phyloP scores from a whole-genome alignment of 1,140 invertebrate genomes.

The Sogatella furcifera region DNA sequence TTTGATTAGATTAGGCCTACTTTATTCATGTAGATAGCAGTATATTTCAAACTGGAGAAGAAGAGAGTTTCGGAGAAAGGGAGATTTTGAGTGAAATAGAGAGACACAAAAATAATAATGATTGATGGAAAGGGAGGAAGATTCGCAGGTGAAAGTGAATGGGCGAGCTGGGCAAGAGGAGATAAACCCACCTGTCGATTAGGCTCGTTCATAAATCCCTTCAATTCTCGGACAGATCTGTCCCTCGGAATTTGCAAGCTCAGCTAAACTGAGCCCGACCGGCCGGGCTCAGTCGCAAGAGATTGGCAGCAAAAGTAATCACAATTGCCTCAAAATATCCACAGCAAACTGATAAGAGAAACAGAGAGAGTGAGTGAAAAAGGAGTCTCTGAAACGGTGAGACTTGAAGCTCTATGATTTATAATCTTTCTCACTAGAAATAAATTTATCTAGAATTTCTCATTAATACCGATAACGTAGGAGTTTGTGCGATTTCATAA shows the following conservation, averaged over 20 bases:
- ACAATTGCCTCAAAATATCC: neutral
- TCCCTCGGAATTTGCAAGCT: neutral
- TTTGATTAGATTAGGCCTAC: too few species aligned
- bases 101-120: neutral
- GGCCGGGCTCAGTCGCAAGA: neutral
- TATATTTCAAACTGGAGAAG: too few species aligned
- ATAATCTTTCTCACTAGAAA: too few species aligned
- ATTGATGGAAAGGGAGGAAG: neutral
- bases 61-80: too few species aligned
- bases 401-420: neutral
- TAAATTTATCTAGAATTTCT: too few species aligned
- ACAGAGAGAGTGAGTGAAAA: too few species aligned
- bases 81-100: neutral
- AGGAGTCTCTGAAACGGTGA: too few species aligned
- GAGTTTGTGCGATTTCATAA: too few species aligned
- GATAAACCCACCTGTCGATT: neutral
- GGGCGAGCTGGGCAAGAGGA: neutral
- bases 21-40: too few species aligned
- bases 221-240: neutral
- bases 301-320: neutral
- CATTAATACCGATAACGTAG: too few species aligned
- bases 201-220: constrained; percentile 1
- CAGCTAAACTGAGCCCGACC: neutral
- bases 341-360: neutral
- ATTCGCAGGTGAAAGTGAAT: neutral